Conservation (phyloP, 1,140 invertebrate species). For the Leptopilina clavipes region DNA sequence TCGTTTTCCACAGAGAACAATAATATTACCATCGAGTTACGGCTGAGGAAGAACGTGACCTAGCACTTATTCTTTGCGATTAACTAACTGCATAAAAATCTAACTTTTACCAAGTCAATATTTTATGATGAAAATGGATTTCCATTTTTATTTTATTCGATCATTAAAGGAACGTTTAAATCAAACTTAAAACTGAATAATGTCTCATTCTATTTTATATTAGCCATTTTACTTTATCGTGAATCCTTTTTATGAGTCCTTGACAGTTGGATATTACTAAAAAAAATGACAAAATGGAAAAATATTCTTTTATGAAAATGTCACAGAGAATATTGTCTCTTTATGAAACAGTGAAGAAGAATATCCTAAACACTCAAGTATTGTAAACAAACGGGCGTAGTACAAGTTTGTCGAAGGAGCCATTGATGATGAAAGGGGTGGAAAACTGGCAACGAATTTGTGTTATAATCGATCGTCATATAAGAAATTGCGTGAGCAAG, state of each 20-base stretch:
- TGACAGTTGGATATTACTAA: too few relatives aligned
- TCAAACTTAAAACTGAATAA: not conserved
- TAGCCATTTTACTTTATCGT: not conserved
- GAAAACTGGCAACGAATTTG: slow-evolving; percentile 37
- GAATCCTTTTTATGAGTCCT: not conserved
- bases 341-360: too few relatives aligned
- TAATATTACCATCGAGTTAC: not conserved
- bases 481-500: slow-evolving; percentile 23
- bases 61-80: not conserved
- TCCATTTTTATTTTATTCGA: too few relatives aligned
- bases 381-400: slow-evolving; percentile 6
- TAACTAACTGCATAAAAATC: not conserved
- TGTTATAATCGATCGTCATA: slow-evolving; percentile 36
- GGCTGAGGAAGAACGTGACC: not conserved
- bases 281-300: too few relatives aligned
- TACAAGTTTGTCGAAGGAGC: slow-evolving; percentile 5
- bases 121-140: not conserved
- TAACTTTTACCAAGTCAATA: not conserved
- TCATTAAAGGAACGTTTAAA: not conserved
- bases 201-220: not conserved
- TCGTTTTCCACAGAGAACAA: not conserved
- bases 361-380: too few relatives aligned
- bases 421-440: not conserved
- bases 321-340: too few relatives aligned
- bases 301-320: too few relatives aligned